Conservation (phyloP, 30 jellyfish, hydroid and myxozoan genomes). For the Morbakka virulenta region DNA sequence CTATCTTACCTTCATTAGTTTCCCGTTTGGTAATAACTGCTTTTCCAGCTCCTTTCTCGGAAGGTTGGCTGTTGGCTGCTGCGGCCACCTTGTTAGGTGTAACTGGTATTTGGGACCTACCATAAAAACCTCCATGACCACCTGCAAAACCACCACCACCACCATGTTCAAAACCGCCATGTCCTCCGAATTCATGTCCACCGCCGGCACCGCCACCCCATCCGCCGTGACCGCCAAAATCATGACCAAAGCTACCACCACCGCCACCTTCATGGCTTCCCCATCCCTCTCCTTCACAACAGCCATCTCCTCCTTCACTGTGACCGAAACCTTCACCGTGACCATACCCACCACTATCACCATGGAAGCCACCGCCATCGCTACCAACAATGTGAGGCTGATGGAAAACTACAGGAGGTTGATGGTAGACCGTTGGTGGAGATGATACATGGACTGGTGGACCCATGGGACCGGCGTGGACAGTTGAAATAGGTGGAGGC, state of each 20-base stretch:
- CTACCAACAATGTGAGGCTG: conserved; percentile 93
- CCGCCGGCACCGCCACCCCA: conserved; percentile 69
- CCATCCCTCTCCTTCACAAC: conserved; percentile 23
- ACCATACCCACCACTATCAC: conserved; percentile 65
- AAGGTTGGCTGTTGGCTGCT: too few species aligned
- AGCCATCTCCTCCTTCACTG: too few species aligned
- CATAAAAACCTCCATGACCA: conserved; percentile 51
- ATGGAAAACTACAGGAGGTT: conserved; percentile 89
- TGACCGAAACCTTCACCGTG: conserved; percentile 42
- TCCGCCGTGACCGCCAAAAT: conserved; percentile 55
- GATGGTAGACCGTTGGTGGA: conserved; percentile 95
- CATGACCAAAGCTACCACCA: conserved; percentile 53
- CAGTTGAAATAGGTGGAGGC: conserved; percentile 96
- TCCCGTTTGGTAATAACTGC: too few species aligned
- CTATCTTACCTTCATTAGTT: too few species aligned
- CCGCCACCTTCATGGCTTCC: conserved; percentile 52
- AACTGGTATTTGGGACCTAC: too few species aligned
- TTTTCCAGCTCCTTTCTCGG: too few species aligned
- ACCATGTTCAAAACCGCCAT: conserved; percentile 64
- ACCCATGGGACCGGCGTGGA: conserved; percentile 98
- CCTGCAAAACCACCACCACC: conserved; percentile 39
- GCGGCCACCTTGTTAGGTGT: too few species aligned
- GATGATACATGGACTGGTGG: conserved; percentile 97
- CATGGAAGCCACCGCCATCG: conserved; percentile 75
- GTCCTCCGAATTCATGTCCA: conserved; percentile 59